These are phyloP conservation scores for Gymnoscopelus braueri DNA, from an alignment of 2,797 vertebrate species.

Conservation along the genomic window DNA sequence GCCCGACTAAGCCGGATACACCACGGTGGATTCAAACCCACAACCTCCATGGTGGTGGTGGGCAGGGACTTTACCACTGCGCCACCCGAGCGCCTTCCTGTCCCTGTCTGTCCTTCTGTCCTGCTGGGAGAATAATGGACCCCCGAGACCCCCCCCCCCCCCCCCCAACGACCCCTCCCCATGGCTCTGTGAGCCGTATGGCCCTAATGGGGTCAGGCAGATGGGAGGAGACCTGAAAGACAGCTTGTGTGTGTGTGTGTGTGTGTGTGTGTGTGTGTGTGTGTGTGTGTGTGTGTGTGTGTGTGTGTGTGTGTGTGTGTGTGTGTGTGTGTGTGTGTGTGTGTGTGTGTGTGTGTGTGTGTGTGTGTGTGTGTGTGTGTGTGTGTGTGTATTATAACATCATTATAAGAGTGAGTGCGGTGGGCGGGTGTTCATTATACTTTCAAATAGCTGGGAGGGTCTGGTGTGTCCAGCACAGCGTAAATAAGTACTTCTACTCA, in stretches of 20 bases:
- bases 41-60: no score
- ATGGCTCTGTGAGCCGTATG: slow-evolving; percentile 57
- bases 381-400: slow-evolving; percentile 59
- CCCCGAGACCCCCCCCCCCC: slow-evolving; percentile 23
- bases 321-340: slow-evolving; percentile 36
- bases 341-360: slow-evolving; percentile 16
- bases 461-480: no score
- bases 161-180: slow-evolving; percentile 22
- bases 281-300: slow-evolving; percentile 14
- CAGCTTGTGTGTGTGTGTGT: slow-evolving; percentile 27
- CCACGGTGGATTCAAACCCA: no score
- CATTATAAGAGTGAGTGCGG: slow-evolving; percentile 24
- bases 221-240: slow-evolving; percentile 63
- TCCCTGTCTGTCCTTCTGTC: slow-evolving; percentile 18
- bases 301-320: slow-evolving; percentile 13
- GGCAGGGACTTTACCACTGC: no score
- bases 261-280: slow-evolving; percentile 16
- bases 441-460: no score
- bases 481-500: no score
- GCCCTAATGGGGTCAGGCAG: slow-evolving; percentile 79
- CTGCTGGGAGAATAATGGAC: slow-evolving; percentile 67
- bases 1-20: no score
- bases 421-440: no score
- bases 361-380: slow-evolving; percentile 15
- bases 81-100: no score